Evolutionary conservation across 1,140 invertebrate genomes (phyloP).

Genomic region (Psix sp.): DNA sequence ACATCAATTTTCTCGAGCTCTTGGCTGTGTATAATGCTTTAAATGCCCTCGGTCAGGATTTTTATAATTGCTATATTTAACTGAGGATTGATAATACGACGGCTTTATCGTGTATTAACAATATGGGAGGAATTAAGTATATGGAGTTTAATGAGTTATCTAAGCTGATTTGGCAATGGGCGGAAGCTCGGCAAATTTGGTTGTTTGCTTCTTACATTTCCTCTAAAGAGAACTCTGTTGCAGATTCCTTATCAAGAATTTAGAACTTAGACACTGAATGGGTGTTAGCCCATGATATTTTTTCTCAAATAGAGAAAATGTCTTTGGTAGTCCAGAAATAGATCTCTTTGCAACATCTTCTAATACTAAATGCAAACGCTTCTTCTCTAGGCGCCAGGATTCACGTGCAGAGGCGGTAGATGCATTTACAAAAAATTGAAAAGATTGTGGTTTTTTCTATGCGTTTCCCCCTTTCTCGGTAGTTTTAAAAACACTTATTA

Average conservation of each 20-base stretch:
- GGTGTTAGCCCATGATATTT: too few species aligned
- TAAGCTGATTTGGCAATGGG: constrained; percentile 18
- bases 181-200: constrained; percentile 10
- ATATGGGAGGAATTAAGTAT: constrained; percentile 22
- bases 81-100: constrained; percentile 30
- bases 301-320: too few species aligned
- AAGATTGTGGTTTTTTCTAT: too few species aligned
- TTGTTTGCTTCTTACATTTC: constrained; percentile 5
- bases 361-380: too few species aligned
- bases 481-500: too few species aligned
- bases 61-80: constrained; percentile 8
- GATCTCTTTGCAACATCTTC: too few species aligned
- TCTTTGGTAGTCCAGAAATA: too few species aligned
- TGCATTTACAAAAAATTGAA: constrained; percentile 59
- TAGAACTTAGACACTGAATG: too few species aligned
- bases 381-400: constrained; percentile 22
- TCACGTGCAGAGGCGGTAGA: constrained; percentile 36
- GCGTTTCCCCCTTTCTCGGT: constrained; percentile 37
- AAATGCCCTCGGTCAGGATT: background rate
- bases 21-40: constrained; percentile 13
- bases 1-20: constrained; percentile 23
- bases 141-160: constrained; percentile 4
- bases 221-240: too few species aligned
- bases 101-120: constrained; percentile 11
- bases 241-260: too few species aligned